phyloP scores from a whole-genome alignment of 2,797 vertebrate genomes.

The Taeniopygia guttata region DNA sequence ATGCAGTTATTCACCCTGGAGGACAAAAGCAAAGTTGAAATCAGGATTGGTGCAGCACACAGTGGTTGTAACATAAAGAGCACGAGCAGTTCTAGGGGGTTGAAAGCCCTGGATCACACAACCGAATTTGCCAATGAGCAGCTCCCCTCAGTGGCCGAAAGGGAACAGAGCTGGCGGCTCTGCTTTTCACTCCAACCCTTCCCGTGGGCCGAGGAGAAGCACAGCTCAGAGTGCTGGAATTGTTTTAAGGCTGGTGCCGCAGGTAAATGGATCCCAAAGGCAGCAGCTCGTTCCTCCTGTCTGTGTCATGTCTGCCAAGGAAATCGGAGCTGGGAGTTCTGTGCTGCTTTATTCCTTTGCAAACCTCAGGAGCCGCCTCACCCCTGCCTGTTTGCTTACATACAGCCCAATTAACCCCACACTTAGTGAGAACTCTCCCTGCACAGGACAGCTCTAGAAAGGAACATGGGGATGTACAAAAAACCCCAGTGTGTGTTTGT shows the following conservation, averaged over 20 bases:
- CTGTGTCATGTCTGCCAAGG: background rate
- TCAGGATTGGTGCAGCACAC: conserved; percentile 1
- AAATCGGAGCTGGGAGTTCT: background rate
- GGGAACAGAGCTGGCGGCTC: background rate
- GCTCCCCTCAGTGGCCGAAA: background rate
- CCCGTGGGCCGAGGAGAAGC: background rate
- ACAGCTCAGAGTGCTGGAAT: rapidly evolving
- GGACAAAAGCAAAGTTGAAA: conserved; percentile 60
- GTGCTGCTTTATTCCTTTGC: background rate
- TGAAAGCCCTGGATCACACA: background rate
- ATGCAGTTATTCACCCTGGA: conserved; percentile 98
- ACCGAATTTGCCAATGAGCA: background rate
- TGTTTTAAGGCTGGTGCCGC: background rate
- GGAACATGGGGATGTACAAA: background rate
- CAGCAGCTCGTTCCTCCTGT: background rate
- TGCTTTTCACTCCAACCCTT: background rate
- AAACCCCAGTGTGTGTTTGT: rapidly evolving
- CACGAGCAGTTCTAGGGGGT: rapidly evolving
- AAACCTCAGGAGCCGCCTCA: background rate
- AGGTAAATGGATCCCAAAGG: background rate
- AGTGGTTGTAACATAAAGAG: background rate
- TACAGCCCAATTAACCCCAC: background rate
- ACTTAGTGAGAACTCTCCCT: background rate
- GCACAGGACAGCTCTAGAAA: background rate
- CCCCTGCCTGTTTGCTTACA: background rate